Conservation (phyloP, 2,113 vertebrate genomes). For the Heliornis fulica region DNA sequence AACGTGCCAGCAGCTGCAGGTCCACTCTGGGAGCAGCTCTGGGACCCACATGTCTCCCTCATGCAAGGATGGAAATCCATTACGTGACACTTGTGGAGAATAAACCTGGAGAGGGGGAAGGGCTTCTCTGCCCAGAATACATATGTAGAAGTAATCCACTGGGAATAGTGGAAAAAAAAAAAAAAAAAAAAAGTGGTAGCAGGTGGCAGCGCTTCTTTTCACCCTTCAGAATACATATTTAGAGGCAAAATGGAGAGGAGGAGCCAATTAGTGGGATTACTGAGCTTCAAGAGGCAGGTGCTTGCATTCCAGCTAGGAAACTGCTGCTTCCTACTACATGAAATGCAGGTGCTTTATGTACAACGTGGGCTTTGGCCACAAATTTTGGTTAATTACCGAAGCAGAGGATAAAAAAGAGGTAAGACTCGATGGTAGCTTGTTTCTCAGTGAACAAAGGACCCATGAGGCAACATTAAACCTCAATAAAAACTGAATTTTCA, state of each 20-base stretch:
- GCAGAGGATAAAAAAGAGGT: neutral
- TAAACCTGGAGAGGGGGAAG: neutral
- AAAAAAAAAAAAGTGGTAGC: neutral
- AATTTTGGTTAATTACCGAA: constrained; percentile 13
- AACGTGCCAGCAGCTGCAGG: neutral
- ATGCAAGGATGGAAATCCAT: neutral
- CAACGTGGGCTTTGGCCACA: neutral
- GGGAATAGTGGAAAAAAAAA: neutral
- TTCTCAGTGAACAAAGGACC: neutral
- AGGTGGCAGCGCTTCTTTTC: constrained; percentile 47
- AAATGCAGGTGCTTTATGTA: neutral
- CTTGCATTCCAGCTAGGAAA: constrained; percentile 21
- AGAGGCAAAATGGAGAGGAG: constrained; percentile 48
- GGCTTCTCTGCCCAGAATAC: neutral
- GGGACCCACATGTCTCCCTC: neutral
- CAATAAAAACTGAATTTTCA: neutral
- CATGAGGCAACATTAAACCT: neutral
- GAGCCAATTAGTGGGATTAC: constrained; percentile 55
- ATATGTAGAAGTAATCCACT: neutral
- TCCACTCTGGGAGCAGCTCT: neutral
- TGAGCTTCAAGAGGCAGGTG: constrained; percentile 57
- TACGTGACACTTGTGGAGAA: neutral
- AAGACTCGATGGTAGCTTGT: neutral
- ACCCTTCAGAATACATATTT: constrained; percentile 34
- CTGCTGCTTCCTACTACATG: neutral